A percentile compares a stretch with the other conserved stretches of the same genome.
phyloP scores from a whole-genome alignment of 1,140 invertebrate genomes.

The Neodiprion lecontei region DNA sequence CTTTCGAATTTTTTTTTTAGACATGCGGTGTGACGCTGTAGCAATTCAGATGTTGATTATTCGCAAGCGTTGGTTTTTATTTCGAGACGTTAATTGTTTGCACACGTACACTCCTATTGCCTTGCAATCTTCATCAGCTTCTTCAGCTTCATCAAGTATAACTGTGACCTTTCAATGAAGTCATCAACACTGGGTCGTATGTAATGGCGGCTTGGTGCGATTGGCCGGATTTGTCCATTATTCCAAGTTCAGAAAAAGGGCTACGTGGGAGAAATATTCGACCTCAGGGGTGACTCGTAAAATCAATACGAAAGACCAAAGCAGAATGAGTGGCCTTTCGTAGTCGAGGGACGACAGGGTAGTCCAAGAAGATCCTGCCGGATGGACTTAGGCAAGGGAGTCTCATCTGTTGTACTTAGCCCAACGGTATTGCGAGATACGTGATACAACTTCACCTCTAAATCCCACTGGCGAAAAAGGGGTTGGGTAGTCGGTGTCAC shows the following conservation, averaged over 20 bases:
- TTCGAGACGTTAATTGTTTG: too few species aligned
- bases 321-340: background rate
- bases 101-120: too few species aligned
- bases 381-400: background rate
- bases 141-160: too few species aligned
- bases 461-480: background rate
- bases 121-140: too few species aligned
- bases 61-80: too few species aligned
- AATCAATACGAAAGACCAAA: conserved; percentile 5
- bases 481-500: too few species aligned
- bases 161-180: too few species aligned
- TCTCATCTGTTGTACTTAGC: conserved; percentile 2
- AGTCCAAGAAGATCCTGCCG: background rate
- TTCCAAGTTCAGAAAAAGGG: background rate
- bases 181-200: background rate
- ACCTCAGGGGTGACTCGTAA: background rate
- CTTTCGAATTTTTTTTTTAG: too few species aligned
- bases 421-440: background rate
- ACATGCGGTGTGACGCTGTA: too few species aligned
- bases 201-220: background rate
- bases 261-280: background rate
- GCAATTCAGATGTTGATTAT: too few species aligned
- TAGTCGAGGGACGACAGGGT: background rate
- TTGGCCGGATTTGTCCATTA: background rate
- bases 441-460: background rate